These are phyloP conservation scores for Otocyon megalotis DNA, from an alignment of 2,113 vertebrate species.

Conservation along the genomic window DNA sequence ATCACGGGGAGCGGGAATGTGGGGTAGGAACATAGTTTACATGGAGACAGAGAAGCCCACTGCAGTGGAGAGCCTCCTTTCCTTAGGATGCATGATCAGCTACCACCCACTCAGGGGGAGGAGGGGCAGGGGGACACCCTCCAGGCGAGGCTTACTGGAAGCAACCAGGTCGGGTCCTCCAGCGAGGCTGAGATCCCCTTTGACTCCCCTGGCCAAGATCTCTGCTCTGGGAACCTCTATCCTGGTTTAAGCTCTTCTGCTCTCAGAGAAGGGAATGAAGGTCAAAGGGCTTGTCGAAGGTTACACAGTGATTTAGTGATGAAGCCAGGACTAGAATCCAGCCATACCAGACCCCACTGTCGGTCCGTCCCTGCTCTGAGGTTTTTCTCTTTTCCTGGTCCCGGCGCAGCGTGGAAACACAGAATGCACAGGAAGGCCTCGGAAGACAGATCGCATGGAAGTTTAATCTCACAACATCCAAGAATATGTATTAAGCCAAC, in stretches of 20 bases:
- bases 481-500: not conserved
- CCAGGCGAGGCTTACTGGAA: not conserved
- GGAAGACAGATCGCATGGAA: not conserved
- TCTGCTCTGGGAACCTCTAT: not conserved
- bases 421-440: not conserved
- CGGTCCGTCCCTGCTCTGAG: not conserved
- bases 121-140: not conserved
- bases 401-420: not conserved
- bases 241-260: not conserved
- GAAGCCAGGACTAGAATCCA: not conserved
- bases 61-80: not conserved
- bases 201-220: not conserved
- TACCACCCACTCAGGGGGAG: rapidly evolving
- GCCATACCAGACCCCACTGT: not conserved
- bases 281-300: not conserved
- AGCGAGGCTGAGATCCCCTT: not conserved
- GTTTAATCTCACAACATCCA: not conserved
- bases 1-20: not conserved
- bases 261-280: not conserved
- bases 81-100: not conserved
- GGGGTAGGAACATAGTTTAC: not conserved
- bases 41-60: not conserved
- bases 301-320: not conserved
- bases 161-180: not conserved
- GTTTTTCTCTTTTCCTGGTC: not conserved